These are phyloP conservation scores for Teleogryllus occipitalis DNA, from an alignment of 1,140 invertebrate genomes.

Conservation along the genomic window DNA sequence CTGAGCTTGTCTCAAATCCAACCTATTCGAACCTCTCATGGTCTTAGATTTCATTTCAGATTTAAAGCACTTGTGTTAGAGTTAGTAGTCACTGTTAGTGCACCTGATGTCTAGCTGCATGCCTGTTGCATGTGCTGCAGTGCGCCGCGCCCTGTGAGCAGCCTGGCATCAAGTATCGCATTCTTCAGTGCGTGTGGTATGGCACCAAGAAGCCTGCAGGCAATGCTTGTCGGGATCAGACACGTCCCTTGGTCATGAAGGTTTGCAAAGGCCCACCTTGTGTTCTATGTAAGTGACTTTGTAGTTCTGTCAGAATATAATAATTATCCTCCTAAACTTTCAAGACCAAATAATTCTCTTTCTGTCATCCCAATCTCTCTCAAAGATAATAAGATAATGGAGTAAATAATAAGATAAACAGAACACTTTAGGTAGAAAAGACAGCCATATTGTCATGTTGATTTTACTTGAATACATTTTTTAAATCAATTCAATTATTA, in stretches of 20 bases:
- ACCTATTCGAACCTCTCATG: no score
- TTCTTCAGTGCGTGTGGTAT: constrained; percentile 81
- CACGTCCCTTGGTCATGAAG: constrained; percentile 65
- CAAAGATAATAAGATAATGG: no score
- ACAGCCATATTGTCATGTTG: not conserved
- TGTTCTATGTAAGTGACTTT: constrained; percentile 35
- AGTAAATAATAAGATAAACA: no score
- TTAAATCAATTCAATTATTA: not conserved
- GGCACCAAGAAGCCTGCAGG: constrained; percentile 71
- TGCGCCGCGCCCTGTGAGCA: constrained; percentile 67
- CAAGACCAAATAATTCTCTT: no score
- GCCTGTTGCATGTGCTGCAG: constrained; percentile 39
- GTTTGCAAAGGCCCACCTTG: constrained; percentile 62
- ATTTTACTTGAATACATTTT: not conserved
- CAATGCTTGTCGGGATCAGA: constrained; percentile 65
- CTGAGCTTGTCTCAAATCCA: no score
- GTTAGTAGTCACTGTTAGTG: not conserved
- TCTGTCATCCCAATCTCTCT: no score
- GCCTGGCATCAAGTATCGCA: constrained; percentile 69
- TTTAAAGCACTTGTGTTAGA: not conserved
- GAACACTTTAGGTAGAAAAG: no score
- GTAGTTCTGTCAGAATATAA: not conserved
- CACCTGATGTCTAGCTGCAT: constrained; percentile 3
- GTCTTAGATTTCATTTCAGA: not conserved
- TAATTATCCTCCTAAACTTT: no score